These are phyloP conservation scores for Triplophysa tibetana DNA, from an alignment of 2,113 vertebrate genomes.

Conservation along the genomic window DNA sequence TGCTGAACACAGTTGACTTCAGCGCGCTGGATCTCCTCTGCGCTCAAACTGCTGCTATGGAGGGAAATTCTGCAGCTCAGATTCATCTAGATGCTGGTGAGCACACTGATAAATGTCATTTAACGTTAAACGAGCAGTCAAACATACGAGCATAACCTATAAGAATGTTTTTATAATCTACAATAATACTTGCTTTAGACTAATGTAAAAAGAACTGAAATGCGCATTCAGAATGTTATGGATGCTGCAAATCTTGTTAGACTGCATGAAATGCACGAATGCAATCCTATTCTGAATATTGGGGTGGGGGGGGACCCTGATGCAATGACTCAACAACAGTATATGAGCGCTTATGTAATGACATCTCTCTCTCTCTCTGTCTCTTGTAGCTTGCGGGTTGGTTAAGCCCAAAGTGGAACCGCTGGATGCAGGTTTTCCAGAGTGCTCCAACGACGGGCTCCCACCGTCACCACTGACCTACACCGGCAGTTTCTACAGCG, in stretches of 20 bases:
- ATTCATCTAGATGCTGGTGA: conserved; percentile 45
- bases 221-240: too few species aligned
- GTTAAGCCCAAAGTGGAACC: conserved; percentile 53
- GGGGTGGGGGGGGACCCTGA: not conserved
- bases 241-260: not conserved
- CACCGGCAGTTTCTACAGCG: conserved; percentile 84
- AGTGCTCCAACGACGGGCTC: conserved; percentile 74
- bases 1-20: conserved; percentile 57
- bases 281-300: not conserved
- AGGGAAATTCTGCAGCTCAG: conserved; percentile 20
- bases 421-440: conserved; percentile 79
- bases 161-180: not conserved
- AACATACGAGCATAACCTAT: too few species aligned
- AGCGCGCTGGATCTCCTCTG: conserved; percentile 54
- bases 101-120: not conserved
- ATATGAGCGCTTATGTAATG: conserved; percentile 54
- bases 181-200: too few species aligned
- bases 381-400: conserved; percentile 31
- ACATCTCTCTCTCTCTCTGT: conserved; percentile 43
- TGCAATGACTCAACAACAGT: conserved; percentile 52
- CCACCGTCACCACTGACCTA: conserved; percentile 82
- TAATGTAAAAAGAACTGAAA: not conserved
- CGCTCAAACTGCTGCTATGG: conserved; percentile 14
- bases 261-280: not conserved
- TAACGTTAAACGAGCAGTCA: too few species aligned